These are phyloP conservation scores for Spodoptera frugiperda DNA, from an alignment of 1,140 invertebrate genomes.

Conservation along the genomic window DNA sequence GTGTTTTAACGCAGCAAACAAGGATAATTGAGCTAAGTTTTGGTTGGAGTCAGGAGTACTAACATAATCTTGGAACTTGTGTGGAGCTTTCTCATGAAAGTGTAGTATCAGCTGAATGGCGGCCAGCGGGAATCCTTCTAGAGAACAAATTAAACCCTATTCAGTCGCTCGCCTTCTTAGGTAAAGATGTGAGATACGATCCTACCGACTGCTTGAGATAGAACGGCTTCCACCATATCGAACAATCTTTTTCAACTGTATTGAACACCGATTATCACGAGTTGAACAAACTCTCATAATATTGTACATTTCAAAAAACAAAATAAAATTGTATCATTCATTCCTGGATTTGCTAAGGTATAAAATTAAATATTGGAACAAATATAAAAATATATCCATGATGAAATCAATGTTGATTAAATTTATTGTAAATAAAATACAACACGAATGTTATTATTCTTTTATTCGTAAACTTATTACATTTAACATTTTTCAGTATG, in stretches of 20 bases:
- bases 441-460: too few species aligned
- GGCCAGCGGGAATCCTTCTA: constrained; percentile 39
- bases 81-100: constrained; percentile 49
- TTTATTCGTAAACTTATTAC: too few species aligned
- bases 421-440: too few species aligned
- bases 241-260: constrained; percentile 8
- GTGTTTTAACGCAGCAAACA: constrained; percentile 38
- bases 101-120: constrained; percentile 52
- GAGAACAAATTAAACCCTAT: constrained; percentile 58
- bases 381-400: not conserved
- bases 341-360: too few species aligned
- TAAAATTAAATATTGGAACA: too few species aligned
- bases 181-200: constrained; percentile 46
- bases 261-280: not conserved
- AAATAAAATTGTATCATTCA: too few species aligned
- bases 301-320: not conserved
- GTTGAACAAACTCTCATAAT: not conserved
- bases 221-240: not conserved
- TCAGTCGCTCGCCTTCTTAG: constrained; percentile 48
- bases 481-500: too few species aligned
- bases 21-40: constrained; percentile 46
- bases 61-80: constrained; percentile 53
- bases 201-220: not conserved
- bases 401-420: too few species aligned
- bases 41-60: constrained; percentile 22